These are phyloP conservation scores for Phodopus roborovskii DNA, from an alignment of 2,113 vertebrate species.

Conservation along the genomic window DNA sequence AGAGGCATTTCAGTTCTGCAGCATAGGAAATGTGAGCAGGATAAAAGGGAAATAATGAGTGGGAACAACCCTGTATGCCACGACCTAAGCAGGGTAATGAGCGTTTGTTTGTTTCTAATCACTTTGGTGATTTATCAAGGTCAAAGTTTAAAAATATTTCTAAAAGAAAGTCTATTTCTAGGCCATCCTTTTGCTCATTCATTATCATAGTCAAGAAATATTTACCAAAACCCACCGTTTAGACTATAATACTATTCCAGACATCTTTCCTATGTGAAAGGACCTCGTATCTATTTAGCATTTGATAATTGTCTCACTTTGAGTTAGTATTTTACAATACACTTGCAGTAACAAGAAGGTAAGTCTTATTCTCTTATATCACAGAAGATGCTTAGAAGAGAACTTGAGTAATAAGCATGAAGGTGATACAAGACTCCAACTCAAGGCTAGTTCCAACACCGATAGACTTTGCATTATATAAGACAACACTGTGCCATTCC, in stretches of 20 bases:
- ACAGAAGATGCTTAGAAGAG: neutral
- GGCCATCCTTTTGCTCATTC: neutral
- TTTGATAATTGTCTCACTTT: slow-evolving; percentile 30
- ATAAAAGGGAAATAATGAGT: neutral
- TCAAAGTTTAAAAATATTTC: slow-evolving; percentile 57
- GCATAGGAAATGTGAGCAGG: neutral
- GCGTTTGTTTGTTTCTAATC: neutral
- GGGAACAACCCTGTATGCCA: neutral
- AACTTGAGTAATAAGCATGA: neutral
- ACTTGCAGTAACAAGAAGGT: neutral
- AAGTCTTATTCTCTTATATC: neutral
- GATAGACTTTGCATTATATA: neutral
- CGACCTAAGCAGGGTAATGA: neutral
- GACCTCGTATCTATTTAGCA: slow-evolving; percentile 17
- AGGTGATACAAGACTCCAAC: neutral
- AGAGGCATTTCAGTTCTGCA: neutral
- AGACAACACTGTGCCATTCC: neutral
- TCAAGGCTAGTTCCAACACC: neutral
- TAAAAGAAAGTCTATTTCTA: slow-evolving; percentile 13
- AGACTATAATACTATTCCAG: neutral
- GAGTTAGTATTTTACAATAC: slow-evolving; percentile 15
- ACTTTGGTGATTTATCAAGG: neutral
- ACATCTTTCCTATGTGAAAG: slow-evolving; percentile 30
- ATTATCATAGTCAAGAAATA: slow-evolving; percentile 29
- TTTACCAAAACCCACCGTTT: slow-evolving; percentile 37